Conservation (phyloP, 2,797 vertebrate genomes). For the Pristis pectinata region DNA sequence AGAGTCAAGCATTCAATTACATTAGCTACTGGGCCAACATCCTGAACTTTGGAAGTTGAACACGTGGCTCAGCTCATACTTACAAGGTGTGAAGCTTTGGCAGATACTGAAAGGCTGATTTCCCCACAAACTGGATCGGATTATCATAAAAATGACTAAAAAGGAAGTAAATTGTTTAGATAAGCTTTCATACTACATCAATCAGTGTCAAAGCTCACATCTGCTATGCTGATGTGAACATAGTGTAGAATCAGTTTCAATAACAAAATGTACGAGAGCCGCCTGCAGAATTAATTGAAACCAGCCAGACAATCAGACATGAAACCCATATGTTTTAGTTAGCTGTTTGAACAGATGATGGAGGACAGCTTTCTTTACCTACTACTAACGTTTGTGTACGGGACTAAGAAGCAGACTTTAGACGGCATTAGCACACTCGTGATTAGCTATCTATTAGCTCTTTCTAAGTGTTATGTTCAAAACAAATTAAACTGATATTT, state of each 20-base stretch:
- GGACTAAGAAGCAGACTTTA: not conserved
- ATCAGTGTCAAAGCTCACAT: constrained; percentile 37
- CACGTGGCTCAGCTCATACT: constrained; percentile 54
- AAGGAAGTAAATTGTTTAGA: constrained; percentile 39
- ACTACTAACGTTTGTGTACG: constrained; percentile 28
- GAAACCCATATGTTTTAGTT: constrained; percentile 3
- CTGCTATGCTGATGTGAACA: constrained; percentile 11
- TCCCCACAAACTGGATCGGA: constrained; percentile 90
- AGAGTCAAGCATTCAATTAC: constrained; percentile 25
- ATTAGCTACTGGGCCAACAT: constrained; percentile 16
- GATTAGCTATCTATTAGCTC: not conserved
- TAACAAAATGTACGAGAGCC: constrained; percentile 1
- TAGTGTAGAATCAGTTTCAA: constrained; percentile 10
- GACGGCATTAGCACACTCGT: not conserved
- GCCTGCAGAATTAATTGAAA: constrained; percentile 18
- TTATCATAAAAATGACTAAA: constrained; percentile 90
- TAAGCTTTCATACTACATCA: constrained; percentile 27
- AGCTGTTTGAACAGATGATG: not conserved
- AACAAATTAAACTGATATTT: not conserved
- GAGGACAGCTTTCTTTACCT: not conserved
- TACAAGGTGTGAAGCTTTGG: constrained; percentile 90
- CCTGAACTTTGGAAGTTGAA: constrained; percentile 8
- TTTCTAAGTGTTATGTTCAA: not conserved
- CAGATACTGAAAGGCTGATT: constrained; percentile 86
- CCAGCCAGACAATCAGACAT: not conserved